These are phyloP conservation scores for Cyprinella venusta DNA, from an alignment of 2,797 vertebrate species.

Conservation along the genomic window DNA sequence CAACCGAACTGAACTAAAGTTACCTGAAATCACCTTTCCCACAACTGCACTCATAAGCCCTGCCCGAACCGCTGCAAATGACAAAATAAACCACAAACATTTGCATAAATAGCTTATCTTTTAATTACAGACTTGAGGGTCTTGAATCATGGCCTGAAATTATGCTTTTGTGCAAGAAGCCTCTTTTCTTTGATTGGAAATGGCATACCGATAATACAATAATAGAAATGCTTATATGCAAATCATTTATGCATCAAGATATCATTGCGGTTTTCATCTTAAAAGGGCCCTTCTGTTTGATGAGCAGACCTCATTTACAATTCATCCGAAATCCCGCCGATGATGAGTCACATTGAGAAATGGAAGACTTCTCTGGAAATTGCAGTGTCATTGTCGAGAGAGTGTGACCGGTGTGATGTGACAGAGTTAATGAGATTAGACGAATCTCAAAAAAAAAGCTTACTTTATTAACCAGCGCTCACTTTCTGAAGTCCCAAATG, in stretches of 20 bases:
- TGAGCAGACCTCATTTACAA: constrained; percentile 51
- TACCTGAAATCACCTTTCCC: constrained; percentile 60
- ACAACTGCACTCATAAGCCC: constrained; percentile 58
- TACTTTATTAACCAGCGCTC: constrained; percentile 4
- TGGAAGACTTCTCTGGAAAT: background rate
- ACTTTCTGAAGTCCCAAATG: background rate
- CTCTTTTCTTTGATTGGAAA: constrained; percentile 64
- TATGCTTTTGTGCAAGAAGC: constrained; percentile 59
- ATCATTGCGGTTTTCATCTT: constrained; percentile 47
- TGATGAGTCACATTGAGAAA: constrained; percentile 39
- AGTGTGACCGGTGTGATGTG: background rate
- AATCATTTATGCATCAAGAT: constrained; percentile 54
- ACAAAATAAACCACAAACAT: constrained; percentile 69
- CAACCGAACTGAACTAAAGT: background rate
- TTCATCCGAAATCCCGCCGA: constrained; percentile 27
- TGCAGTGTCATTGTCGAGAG: background rate
- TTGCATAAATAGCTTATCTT: constrained; percentile 77
- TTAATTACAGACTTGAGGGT: constrained; percentile 73
- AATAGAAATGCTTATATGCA: constrained; percentile 29
- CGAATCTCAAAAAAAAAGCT: background rate
- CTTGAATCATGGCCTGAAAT: constrained; percentile 64
- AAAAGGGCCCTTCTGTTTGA: constrained; percentile 47
- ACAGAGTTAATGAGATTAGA: background rate
- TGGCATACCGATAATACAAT: constrained; percentile 43
- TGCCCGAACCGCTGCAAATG: constrained; percentile 63